Conservation (phyloP, 2,797 vertebrate species). For the Chaetodon trifasciatus region DNA sequence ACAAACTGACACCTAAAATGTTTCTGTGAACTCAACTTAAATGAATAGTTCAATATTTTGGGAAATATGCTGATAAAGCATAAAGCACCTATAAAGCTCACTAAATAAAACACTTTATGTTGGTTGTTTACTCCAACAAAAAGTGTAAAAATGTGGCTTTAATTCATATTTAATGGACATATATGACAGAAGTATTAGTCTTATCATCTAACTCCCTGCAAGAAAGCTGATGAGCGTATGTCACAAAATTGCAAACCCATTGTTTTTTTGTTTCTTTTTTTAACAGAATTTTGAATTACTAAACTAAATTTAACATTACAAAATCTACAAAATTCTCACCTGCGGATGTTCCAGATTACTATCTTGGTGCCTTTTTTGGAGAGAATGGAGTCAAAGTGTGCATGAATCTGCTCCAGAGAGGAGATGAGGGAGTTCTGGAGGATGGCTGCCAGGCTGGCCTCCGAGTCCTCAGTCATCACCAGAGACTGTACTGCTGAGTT, state of each 20-base stretch:
- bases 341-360: slow-evolving; percentile 90
- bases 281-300: not conserved
- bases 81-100: not conserved
- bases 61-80: not conserved
- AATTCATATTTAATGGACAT: not conserved
- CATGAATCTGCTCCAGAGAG: slow-evolving; percentile 82
- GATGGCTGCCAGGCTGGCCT: slow-evolving; percentile 88
- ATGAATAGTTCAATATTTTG: not conserved
- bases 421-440: slow-evolving; percentile 87
- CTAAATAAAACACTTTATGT: not conserved
- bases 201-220: not conserved
- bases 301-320: not conserved
- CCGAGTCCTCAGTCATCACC: slow-evolving; percentile 88
- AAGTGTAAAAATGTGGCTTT: not conserved
- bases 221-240: not conserved
- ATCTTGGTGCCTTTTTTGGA: slow-evolving; percentile 90
- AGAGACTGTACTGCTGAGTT: slow-evolving; percentile 84
- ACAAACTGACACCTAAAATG: not conserved
- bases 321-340: slow-evolving; percentile 69
- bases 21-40: not conserved
- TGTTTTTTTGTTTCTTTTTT: not conserved
- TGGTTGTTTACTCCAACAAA: not conserved
- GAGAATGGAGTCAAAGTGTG: slow-evolving; percentile 86
- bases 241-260: not conserved
- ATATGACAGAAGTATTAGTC: not conserved